These are phyloP conservation scores for Dicentrarchus labrax DNA, from an alignment of 2,113 vertebrate genomes.

Conservation along the genomic window DNA sequence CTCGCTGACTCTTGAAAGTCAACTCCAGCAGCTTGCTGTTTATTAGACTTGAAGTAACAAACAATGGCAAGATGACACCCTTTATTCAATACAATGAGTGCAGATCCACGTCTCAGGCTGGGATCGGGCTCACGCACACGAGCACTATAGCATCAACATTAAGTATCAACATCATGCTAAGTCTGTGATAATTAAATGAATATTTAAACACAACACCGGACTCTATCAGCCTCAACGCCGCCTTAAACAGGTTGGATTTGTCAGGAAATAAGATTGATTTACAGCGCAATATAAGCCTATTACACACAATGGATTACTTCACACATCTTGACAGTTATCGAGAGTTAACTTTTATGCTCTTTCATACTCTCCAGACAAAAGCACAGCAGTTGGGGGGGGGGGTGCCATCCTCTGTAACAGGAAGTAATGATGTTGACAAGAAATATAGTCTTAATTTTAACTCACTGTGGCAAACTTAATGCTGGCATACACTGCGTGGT, in stretches of 20 bases:
- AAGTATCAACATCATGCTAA: conserved; percentile 1
- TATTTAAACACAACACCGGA: conserved; percentile 19
- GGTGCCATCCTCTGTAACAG: not conserved
- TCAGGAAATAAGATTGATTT: not conserved
- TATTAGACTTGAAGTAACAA: conserved; percentile 34
- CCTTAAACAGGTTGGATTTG: not conserved
- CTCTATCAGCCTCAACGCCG: not conserved
- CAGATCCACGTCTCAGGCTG: not conserved
- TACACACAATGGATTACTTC: not conserved
- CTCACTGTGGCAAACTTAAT: not conserved
- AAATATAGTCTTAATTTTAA: too few species aligned
- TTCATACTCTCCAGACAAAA: not conserved
- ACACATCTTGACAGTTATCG: not conserved
- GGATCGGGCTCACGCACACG: not conserved
- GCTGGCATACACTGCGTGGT: not conserved
- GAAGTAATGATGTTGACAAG: not conserved
- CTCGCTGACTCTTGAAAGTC: conserved; percentile 60
- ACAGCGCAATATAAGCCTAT: not conserved
- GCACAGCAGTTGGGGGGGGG: not conserved
- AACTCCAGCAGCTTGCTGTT: conserved; percentile 32
- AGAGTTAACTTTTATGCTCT: not conserved
- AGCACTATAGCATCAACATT: not conserved
- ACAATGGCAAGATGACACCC: conserved; percentile 18
- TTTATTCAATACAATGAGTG: not conserved
- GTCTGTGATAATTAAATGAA: not conserved